Evolutionary conservation across 1,140 invertebrate species (phyloP), one percentile per base, ranked within the genome.

Genomic region (Drosophila repletoides): DNA sequence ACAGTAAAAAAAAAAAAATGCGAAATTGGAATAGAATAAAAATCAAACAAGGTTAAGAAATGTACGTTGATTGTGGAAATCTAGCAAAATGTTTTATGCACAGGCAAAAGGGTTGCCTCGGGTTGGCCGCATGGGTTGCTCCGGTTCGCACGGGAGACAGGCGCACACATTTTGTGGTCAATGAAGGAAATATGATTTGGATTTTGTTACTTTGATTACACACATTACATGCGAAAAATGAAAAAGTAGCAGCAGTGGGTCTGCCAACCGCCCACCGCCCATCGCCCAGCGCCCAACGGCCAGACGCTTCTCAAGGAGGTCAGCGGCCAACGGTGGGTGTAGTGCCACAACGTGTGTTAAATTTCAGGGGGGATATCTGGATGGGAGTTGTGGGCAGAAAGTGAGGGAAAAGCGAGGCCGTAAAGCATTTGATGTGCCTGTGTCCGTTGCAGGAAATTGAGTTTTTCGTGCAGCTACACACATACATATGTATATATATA

Each of bases 201-300:
- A 86, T 86, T 86, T 86, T 86, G 80, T 72, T 86, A 86, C 80
- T 86, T 86, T 86, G 80, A 86, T 86, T 86, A 86, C 80, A 86
- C 80, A 86, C 80, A 86, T 86, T 86, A 86, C 80, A 86, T 76
- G 80, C 59, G 80, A 86, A 79, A 84, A 86, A 75, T 84, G 79
- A 84, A 83, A 84, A 83, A 83, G 74, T 84, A 63, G 77, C 77
- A 45, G 55, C 43, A 28, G 26, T 40, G 48, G 41, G 12, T 7
- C 17, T 17, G 14, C 5, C 66, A 71, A 45, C 34, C 36, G 48
- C 31, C 26, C 49, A n/a, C n/a, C n/a, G n/a, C n/a, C n/a, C n/a
- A n/a, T n/a, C n/a, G n/a, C n/a, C n/a, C n/a, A n/a, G n/a, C n/a
- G n/a, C n/a, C n/a, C n/a, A n/a, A n/a, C n/a, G n/a, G n/a, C 46